phyloP scores from a whole-genome alignment of 2,113 vertebrate genomes.

The Lates calcarifer region DNA sequence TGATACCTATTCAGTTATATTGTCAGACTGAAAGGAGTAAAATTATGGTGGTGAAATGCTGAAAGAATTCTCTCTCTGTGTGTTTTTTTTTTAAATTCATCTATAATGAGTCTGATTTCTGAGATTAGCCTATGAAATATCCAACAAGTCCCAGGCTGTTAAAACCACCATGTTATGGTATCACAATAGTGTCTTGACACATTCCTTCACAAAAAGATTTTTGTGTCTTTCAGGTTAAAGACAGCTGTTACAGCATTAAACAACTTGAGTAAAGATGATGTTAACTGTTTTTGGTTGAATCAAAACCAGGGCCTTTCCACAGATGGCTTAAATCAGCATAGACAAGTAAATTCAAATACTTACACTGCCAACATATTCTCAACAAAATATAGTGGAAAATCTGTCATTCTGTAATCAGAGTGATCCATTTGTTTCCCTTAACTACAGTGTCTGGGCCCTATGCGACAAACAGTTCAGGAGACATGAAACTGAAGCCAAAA shows the following conservation, averaged over 20 bases:
- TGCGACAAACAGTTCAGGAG: slow-evolving; percentile 20
- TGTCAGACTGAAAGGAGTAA: too few species aligned
- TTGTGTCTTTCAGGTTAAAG: neutral
- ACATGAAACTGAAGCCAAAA: slow-evolving; percentile 34
- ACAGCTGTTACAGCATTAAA: neutral
- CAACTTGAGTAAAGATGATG: neutral
- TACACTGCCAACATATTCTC: neutral
- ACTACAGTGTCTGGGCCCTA: neutral
- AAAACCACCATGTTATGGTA: too few species aligned
- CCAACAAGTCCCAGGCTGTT: too few species aligned
- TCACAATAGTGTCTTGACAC: neutral
- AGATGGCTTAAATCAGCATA: neutral
- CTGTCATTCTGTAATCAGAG: neutral
- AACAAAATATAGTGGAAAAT: neutral
- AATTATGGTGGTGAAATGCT: too few species aligned
- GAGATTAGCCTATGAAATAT: too few species aligned
- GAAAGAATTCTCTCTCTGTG: too few species aligned
- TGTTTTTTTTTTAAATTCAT: too few species aligned
- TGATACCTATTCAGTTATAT: too few species aligned
- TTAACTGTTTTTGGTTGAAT: neutral
- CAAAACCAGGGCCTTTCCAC: neutral
- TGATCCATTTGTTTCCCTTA: neutral
- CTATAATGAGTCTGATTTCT: too few species aligned
- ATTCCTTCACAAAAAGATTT: neutral
- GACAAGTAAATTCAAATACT: neutral